phyloP scores from a whole-genome alignment of 2,797 vertebrate genomes.

The Smutsia gigantea region DNA sequence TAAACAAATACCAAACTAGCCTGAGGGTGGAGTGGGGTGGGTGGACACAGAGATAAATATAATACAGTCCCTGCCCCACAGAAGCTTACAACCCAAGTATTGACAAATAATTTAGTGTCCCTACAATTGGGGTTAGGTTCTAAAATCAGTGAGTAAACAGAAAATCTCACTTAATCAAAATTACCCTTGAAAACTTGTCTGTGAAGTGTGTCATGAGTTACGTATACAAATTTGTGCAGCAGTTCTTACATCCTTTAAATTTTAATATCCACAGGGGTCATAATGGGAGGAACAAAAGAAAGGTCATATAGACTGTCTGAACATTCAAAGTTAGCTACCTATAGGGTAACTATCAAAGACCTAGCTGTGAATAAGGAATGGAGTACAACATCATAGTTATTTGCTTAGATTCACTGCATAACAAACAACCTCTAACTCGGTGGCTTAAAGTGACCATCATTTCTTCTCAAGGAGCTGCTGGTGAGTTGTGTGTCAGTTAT shows the following conservation, averaged over 20 bases:
- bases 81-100: background rate
- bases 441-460: background rate
- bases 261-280: background rate
- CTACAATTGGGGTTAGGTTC: background rate
- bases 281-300: background rate
- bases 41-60: background rate
- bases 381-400: background rate
- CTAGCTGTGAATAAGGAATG: background rate
- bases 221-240: background rate
- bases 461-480: background rate
- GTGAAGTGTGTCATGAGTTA: background rate
- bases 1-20: background rate
- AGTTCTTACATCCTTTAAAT: background rate
- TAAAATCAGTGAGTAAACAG: background rate
- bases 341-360: background rate
- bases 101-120: background rate
- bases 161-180: slow-evolving; percentile 1
- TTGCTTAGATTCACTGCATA: background rate
- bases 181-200: background rate
- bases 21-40: background rate
- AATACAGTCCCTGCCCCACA: background rate
- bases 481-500: background rate
- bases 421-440: background rate
- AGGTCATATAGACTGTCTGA: background rate
- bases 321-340: background rate